These are phyloP conservation scores for Semnornis frantzii DNA, from an alignment of 2,113 vertebrate species.

Conservation along the genomic window DNA sequence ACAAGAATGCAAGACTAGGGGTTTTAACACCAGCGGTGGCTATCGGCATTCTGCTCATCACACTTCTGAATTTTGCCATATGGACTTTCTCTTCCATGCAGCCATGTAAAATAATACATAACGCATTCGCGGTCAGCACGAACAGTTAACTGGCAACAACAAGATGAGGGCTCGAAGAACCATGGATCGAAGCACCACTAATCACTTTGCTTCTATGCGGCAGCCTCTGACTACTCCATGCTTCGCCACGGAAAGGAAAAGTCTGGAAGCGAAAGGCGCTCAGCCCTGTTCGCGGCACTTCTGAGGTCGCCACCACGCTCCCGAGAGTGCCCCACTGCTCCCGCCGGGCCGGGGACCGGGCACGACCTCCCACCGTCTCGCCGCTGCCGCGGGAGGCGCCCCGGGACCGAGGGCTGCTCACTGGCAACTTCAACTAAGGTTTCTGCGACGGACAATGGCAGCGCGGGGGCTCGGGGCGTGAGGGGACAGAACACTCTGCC, in stretches of 20 bases:
- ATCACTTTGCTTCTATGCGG: background rate
- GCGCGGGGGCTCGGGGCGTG: background rate
- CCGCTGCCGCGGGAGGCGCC: background rate
- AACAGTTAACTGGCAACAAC: background rate
- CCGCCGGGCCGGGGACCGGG: rapidly evolving
- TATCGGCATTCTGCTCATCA: rapidly evolving
- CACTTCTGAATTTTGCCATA: background rate
- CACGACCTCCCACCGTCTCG: background rate
- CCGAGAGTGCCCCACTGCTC: background rate
- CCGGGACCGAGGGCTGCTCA: background rate
- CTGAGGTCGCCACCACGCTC: background rate
- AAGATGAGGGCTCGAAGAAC: background rate
- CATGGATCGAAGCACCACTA: background rate
- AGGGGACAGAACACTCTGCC: too few relatives aligned
- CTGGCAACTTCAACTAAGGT: background rate
- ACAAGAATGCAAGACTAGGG: rapidly evolving
- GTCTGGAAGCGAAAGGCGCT: background rate
- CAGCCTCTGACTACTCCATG: background rate
- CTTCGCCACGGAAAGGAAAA: background rate
- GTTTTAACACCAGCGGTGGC: background rate
- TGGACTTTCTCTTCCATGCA: background rate
- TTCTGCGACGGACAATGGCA: background rate
- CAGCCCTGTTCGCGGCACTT: background rate
- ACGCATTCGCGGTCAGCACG: rapidly evolving
- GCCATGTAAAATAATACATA: rapidly evolving